phyloP scores from a whole-genome alignment of 2,113 vertebrate species.

The Gracilinanus agilis region DNA sequence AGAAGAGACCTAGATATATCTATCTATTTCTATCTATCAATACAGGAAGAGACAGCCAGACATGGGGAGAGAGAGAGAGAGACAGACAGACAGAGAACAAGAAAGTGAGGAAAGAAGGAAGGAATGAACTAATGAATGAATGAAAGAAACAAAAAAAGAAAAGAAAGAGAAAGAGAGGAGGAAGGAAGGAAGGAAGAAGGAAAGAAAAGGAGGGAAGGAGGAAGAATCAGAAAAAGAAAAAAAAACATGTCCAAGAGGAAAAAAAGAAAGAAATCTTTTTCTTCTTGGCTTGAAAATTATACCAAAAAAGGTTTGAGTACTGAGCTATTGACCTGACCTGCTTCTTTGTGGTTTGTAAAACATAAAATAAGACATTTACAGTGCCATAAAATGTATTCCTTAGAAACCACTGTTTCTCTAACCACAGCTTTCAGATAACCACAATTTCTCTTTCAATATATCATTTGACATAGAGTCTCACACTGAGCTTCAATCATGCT shows the following conservation, averaged over 20 bases:
- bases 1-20: background rate
- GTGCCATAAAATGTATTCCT: background rate
- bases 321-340: background rate
- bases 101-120: no score
- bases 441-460: rapidly evolving
- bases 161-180: background rate
- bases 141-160: no score
- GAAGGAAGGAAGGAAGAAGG: background rate
- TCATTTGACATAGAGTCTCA: background rate
- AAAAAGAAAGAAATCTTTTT: slow-evolving; percentile 23
- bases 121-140: no score
- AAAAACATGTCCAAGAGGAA: background rate
- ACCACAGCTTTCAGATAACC: background rate
- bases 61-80: background rate
- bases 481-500: background rate
- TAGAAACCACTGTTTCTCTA: background rate
- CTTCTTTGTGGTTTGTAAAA: background rate
- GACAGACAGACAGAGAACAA: background rate
- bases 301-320: slow-evolving; percentile 32
- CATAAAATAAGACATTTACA: background rate
- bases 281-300: rapidly evolving
- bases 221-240: background rate
- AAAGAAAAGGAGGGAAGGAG: background rate
- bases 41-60: no score
- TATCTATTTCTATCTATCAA: no score